Conservation (phyloP, 2,797 vertebrate genomes). For the Takifugu rubripes region DNA sequence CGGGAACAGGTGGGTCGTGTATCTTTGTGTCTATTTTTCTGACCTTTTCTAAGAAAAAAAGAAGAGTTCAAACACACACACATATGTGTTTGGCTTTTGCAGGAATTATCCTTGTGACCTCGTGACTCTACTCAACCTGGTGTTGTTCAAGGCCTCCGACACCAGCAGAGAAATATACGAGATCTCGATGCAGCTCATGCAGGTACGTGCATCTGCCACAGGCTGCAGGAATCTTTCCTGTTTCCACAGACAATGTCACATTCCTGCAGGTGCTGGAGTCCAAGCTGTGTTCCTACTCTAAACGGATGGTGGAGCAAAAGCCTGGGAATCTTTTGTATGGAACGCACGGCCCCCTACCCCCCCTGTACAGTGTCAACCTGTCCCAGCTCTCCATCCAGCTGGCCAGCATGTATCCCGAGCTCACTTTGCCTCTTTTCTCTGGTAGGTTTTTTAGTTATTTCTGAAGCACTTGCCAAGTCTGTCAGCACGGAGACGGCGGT, state of each 20-base stretch:
- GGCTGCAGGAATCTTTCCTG: not conserved
- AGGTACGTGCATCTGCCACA: slow-evolving; percentile 71
- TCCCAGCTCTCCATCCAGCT: slow-evolving; percentile 89
- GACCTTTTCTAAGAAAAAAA: not conserved
- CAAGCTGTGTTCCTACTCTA: slow-evolving; percentile 94
- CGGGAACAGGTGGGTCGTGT: slow-evolving; percentile 86
- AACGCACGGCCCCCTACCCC: slow-evolving; percentile 91
- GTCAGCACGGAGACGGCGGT: not conserved
- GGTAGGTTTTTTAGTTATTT: slow-evolving; percentile 66
- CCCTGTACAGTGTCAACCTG: slow-evolving; percentile 92
- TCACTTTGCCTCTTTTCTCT: slow-evolving; percentile 95
- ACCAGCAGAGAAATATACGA: slow-evolving; percentile 98
- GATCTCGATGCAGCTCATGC: slow-evolving; percentile 99
- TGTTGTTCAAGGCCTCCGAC: slow-evolving; percentile 97
- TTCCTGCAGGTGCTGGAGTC: slow-evolving; percentile 87
- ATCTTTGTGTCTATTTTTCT: not conserved
- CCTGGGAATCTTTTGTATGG: slow-evolving; percentile 92
- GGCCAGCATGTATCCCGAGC: slow-evolving; percentile 97
- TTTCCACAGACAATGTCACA: not conserved
- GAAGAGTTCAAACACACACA: not conserved
- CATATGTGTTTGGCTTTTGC: not conserved
- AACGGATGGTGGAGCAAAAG: slow-evolving; percentile 92
- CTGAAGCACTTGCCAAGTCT: not conserved
- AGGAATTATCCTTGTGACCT: slow-evolving; percentile 99
- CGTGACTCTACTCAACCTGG: slow-evolving; percentile 93